These are phyloP conservation scores for Eilema caniola DNA, from an alignment of 2,888 invertebrate species.

Conservation along the genomic window DNA sequence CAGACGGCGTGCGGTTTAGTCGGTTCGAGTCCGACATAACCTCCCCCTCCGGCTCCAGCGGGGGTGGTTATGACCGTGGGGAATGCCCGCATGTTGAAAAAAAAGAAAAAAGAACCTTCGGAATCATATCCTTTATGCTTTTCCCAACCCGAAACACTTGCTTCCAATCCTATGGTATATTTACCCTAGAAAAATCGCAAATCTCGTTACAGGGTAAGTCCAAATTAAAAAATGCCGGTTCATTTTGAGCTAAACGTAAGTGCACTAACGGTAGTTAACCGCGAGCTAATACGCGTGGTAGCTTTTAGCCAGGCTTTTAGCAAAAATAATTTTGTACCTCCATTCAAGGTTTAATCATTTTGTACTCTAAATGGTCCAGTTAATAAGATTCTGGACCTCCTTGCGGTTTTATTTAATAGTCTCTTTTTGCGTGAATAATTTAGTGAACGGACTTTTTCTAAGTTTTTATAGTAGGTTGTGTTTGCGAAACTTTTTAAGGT, in stretches of 20 bases:
- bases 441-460: background rate
- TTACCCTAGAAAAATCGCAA: background rate
- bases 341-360: conserved; percentile 43
- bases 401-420: background rate
- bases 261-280: conserved; percentile 47
- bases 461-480: background rate
- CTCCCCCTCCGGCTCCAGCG: too few species aligned
- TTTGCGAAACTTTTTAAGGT: too few species aligned
- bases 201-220: conserved; percentile 14
- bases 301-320: conserved; percentile 67
- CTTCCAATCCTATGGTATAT: background rate
- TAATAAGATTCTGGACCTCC: conserved; percentile 25
- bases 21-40: too few species aligned
- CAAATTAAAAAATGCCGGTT: conserved; percentile 38
- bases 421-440: background rate
- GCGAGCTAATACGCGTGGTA: conserved; percentile 55
- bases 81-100: too few species aligned
- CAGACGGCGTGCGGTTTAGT: too few species aligned
- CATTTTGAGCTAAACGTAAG: conserved; percentile 45
- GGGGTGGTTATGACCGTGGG: too few species aligned
- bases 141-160: background rate
- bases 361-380: conserved; percentile 25
- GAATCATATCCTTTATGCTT: background rate
- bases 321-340: conserved; percentile 56
- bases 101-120: too few species aligned